Evolutionary conservation across 2,113 vertebrate genomes (phyloP).

Genomic region (Anolis sagrei): DNA sequence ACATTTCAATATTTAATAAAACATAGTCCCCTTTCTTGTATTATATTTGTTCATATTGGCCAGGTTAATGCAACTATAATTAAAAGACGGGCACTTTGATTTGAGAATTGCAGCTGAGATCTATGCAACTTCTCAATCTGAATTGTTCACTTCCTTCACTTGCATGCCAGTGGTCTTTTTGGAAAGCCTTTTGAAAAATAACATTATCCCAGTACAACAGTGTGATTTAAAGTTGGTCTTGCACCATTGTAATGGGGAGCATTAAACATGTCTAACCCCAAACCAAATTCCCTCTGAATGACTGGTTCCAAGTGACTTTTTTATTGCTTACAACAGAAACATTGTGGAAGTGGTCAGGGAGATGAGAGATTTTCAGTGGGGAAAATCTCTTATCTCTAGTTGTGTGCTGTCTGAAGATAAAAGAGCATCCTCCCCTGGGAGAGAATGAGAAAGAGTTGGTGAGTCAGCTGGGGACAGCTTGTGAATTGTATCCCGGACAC

Average conservation of each 20-base stretch:
- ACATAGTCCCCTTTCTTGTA: constrained; percentile 37
- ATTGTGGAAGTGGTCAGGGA: not conserved
- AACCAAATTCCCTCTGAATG: not conserved
- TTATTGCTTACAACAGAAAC: no score
- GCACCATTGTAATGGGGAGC: not conserved
- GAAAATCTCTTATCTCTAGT: no score
- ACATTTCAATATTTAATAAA: constrained; percentile 46
- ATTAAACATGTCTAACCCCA: not conserved
- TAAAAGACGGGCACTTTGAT: not conserved
- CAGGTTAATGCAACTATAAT: not conserved
- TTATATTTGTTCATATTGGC: constrained; percentile 35
- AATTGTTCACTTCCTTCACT: not conserved
- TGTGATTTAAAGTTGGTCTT: not conserved
- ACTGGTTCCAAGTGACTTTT: not conserved
- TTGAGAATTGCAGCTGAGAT: not conserved
- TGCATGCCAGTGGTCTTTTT: not conserved
- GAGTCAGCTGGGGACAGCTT: no score
- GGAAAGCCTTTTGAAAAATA: constrained; percentile 16
- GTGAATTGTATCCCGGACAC: no score
- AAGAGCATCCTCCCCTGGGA: no score
- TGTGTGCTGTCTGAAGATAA: no score
- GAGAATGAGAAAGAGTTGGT: no score
- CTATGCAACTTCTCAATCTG: no score
- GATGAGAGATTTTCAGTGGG: no score
- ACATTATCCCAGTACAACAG: constrained; percentile 26